phyloP scores from a whole-genome alignment of 1,140 invertebrate genomes.

The Aporrectodea caliginosa region DNA sequence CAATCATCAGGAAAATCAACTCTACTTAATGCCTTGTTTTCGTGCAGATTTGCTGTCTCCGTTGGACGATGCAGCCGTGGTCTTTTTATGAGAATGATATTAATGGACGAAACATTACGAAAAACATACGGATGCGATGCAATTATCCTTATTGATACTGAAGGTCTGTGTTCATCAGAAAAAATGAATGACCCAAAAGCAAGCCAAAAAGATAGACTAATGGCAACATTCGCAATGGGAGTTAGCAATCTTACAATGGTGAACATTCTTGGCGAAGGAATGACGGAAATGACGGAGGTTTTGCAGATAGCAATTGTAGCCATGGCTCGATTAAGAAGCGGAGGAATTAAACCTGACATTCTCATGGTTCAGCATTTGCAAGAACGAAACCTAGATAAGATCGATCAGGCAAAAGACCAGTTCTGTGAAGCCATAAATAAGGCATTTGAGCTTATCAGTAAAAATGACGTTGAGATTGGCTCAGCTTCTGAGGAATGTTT shows the following conservation, averaged over 20 bases:
- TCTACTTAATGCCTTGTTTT: constrained; percentile 27
- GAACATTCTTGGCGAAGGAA: neutral
- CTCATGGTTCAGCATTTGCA: neutral
- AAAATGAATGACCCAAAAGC: neutral
- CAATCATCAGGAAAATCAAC: constrained; percentile 30
- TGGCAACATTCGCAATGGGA: neutral
- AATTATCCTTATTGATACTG: neutral
- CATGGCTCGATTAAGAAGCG: neutral
- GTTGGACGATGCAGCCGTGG: constrained; percentile 32
- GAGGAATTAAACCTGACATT: neutral
- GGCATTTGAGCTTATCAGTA: neutral
- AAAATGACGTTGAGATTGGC: neutral
- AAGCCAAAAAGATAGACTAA: neutral
- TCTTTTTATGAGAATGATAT: constrained; percentile 13
- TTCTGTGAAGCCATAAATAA: neutral
- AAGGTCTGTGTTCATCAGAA: neutral
- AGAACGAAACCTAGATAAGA: neutral
- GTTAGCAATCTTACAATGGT: neutral
- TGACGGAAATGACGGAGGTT: neutral
- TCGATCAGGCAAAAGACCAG: neutral
- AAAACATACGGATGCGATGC: neutral
- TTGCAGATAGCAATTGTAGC: neutral
- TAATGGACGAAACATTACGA: neutral
- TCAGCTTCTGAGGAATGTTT: neutral
- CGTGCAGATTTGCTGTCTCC: constrained; percentile 25